Conservation (phyloP, 2,113 vertebrate genomes). For the Carettochelys insculpta region DNA sequence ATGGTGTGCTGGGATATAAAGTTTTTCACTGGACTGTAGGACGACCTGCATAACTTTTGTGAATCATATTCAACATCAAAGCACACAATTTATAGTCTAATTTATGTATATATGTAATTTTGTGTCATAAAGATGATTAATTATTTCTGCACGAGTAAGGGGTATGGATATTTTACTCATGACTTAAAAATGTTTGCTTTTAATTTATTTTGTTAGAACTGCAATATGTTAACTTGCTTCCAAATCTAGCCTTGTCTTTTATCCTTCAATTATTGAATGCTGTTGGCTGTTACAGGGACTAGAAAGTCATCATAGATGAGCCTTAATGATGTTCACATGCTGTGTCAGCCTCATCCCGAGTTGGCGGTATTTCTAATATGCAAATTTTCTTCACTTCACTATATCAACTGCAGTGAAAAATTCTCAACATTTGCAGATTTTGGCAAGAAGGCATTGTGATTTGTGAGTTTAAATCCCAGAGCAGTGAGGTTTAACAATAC, state of each 20-base stretch:
- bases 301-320: conserved; percentile 48
- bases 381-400: background rate
- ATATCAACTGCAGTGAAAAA: conserved; percentile 21
- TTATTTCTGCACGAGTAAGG: conserved; percentile 57
- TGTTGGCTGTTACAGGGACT: background rate
- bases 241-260: conserved; percentile 36
- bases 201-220: conserved; percentile 75
- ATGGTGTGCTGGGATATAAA: background rate
- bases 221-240: conserved; percentile 57
- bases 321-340: background rate
- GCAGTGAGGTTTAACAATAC: background rate
- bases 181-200: conserved; percentile 65
- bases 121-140: conserved; percentile 55
- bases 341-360: conserved; percentile 28
- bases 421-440: background rate
- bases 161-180: conserved; percentile 74
- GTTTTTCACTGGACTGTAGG: background rate
- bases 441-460: background rate
- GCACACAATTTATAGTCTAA: background rate
- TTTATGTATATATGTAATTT: conserved; percentile 41
- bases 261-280: conserved; percentile 34
- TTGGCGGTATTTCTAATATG: conserved; percentile 16
- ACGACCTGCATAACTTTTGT: background rate
- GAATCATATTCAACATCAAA: background rate
- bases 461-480: background rate